These are phyloP conservation scores for Puntigrus tetrazona DNA, from an alignment of 2,113 vertebrate species.

Conservation along the genomic window DNA sequence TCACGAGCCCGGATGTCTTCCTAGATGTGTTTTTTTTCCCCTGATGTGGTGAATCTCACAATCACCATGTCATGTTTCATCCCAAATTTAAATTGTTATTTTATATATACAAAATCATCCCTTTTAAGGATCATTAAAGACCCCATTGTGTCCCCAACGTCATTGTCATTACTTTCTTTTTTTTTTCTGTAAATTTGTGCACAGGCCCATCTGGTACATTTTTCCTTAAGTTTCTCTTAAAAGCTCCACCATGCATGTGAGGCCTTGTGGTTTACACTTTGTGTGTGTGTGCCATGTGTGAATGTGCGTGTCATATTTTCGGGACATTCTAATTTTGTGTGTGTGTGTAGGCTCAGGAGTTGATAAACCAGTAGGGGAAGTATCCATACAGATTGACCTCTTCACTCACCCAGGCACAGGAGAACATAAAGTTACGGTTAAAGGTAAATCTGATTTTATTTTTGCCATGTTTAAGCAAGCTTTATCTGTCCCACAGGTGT, in stretches of 20 bases:
- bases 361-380: conserved; percentile 92
- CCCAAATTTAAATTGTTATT: not conserved
- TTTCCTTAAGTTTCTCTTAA: not conserved
- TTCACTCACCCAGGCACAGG: conserved; percentile 92
- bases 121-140: not conserved
- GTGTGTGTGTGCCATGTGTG: conserved; percentile 22
- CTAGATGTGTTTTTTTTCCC: not conserved
- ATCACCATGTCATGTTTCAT: not conserved
- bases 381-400: conserved; percentile 92
- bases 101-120: not conserved
- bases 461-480: not conserved
- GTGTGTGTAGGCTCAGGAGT: conserved; percentile 81
- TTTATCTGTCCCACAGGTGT: not conserved
- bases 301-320: too few species aligned
- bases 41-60: too few species aligned
- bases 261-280: not conserved
- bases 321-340: too few species aligned
- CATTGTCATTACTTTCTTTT: not conserved
- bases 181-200: not conserved
- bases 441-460: conserved; percentile 77
- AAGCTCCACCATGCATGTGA: not conserved
- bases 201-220: not conserved
- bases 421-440: conserved; percentile 92
- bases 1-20: not conserved
- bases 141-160: not conserved